Evolutionary conservation across 2,888 invertebrate species (phyloP), one percentile per base, ranked within the genome.

Genomic region (Idaea biselata): DNA sequence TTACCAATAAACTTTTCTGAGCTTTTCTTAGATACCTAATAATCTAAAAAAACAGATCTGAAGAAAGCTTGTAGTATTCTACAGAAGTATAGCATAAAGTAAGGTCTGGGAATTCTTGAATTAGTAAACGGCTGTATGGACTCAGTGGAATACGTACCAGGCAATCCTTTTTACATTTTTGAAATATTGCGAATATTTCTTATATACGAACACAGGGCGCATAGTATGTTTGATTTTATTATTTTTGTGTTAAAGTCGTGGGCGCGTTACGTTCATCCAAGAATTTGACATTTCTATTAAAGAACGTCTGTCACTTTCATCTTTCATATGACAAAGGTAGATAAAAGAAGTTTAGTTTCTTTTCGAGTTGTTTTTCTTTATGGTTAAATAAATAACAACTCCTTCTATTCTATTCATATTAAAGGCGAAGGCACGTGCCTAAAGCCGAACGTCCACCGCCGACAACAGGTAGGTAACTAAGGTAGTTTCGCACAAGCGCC

Each of bases 101-200:
- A 17, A 16, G 16, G 17, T 44, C 56, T 25, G 16, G 58, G 60
- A 54, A 44, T 54, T 57, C 5, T 59, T 57, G 31, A 32, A 14
- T 25, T 14, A 31, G 31, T 53, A 16, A 31, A 58, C 14, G 8
- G 17, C 6, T 14, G 14, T 16, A n/a, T 14, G 58, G 16, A 55
- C 31, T 11, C 16, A 55, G 25, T 16, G 63, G 16, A 73, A 68
- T 63, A 59, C 32, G 0, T 76, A 89, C 89, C 90, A 90, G 63
- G 81, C 88, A 70, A 90, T 84, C 68, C 83, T 83, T 73, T 89
- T 89, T 73, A 90, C 88, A 89, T 89, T 89, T 88, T 88, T 89
- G 73, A 84, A 89, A 77, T 89, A 89, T 79, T 86, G 86, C 59
- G 88, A 85, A 71, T 86, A 88, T 80, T 82, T 89, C 73, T 79